Percentiles rank a stretch among this genome's conserved stretches.
phyloP scores from a whole-genome alignment of 1,140 invertebrate genomes.

The Dermatophagoides farinae region DNA sequence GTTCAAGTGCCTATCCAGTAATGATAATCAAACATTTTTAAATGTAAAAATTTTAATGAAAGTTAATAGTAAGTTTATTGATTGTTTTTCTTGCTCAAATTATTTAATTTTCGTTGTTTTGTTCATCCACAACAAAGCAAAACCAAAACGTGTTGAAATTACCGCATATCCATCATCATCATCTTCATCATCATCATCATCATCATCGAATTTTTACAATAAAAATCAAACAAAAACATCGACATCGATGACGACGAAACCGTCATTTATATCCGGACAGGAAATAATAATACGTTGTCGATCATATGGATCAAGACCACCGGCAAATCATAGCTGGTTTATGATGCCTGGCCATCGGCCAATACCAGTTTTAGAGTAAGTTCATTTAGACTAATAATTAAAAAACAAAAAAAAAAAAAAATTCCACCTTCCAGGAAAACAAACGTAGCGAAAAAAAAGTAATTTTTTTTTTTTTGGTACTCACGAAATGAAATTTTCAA shows the following conservation, averaged over 20 bases:
- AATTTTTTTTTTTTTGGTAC: not conserved
- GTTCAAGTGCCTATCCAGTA: slow-evolving; percentile 3
- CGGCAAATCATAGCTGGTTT: slow-evolving; percentile 1
- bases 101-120: not conserved
- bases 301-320: not conserved
- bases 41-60: not conserved
- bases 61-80: slow-evolving; percentile 7
- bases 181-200: too few relatives aligned
- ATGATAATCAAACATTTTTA: slow-evolving; percentile 9
- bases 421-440: too few relatives aligned
- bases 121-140: not conserved
- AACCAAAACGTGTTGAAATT: not conserved
- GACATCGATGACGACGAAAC: not conserved
- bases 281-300: not conserved
- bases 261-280: not conserved
- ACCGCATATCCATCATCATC: too few relatives aligned
- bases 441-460: not conserved
- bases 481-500: too few relatives aligned
- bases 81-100: not conserved
- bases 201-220: too few relatives aligned
- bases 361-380: slow-evolving; percentile 1
- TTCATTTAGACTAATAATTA: too few relatives aligned
- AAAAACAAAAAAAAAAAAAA: too few relatives aligned
- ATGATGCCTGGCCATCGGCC: not conserved
- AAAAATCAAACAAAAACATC: too few relatives aligned